Evolutionary conservation across 1,140 invertebrate species (phyloP), one percentile per base, ranked within the genome.

Genomic region (Trachymyrmex cornetzi): DNA sequence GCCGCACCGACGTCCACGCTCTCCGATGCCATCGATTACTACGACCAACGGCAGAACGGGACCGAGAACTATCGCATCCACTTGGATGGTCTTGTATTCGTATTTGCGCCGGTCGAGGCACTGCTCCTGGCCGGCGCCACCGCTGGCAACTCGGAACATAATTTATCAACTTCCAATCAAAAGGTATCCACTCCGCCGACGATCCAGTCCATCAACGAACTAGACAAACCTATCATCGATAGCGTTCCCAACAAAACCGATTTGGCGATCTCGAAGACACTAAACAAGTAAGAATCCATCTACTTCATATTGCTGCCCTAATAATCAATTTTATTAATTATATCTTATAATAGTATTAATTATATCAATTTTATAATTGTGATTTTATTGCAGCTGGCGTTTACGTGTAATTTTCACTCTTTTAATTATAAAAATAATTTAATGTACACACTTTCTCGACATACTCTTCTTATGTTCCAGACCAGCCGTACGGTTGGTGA

Each of bases 1-100:
- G 44, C 24, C 22, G 48, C 22, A 34, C 34, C 61, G 9, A 12
- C 27, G 1, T 11, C 34, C 24, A 14, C 55, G 24, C n/a, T 14
- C 27, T n/a, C 27, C 19, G 69, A 84, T 4, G 12, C 7, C 38
- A 61, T 93, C 9, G 92, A 93, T 72, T 94, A 95, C 80, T 97
- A 96, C 92, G 97, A 97, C 93, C 97, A 97, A 91, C 93, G 97
- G 38, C 97, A 97, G 93, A 97, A 97, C 87, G 97, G 97, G 1
- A 96, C 96, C 0, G 97, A 97, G 87, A 97, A 97, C 94, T 96
- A 96, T 82, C 93, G 97, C 27, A 94, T 97, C 6, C 96, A 96
- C 90, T 95, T 97, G 27, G 96, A 97, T 85, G 97, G 96, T 12
- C 93, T 97, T 3, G 95, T 97, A 9, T 91, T 97, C 1, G 96